Evolutionary conservation across 23 tunicate genomes (phyloP), one percentile per base, ranked within the genome.

Genomic region (Trididemnum clinides): DNA sequence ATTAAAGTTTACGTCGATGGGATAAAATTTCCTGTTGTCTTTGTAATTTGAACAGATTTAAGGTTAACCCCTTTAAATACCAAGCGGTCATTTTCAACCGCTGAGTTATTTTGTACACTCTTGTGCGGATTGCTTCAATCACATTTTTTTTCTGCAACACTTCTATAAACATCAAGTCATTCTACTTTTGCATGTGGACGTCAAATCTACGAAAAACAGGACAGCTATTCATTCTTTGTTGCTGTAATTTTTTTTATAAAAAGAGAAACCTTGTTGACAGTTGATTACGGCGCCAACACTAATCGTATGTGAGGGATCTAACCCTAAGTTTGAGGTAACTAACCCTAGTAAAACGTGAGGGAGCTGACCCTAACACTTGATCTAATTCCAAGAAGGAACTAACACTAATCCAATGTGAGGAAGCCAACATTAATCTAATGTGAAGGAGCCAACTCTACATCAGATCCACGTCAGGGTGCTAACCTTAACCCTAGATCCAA

Each of bases 11-110:
- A 63, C 23, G n/a, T 15, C n/a, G 71, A 63, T 63, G 71, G 71
- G 23, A 63, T 63, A 63, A 63, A 63, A 10, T 63, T 63, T 63
- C n/a, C 26, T n/a, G 71, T 63, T 10, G n/a, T 22, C 26, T 63
- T 63, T 63, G 6, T 63, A 63, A 5, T 63, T 63, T 63, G 19
- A 10, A 22, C 21, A 63, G 71, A n/a, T 10, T 12, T 63, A n/a
- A 63, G 71, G 71, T 25, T 63, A 63, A 63, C n/a, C 12, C 71
- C 28, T 15, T 10, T 63, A 63, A 12, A n/a, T 25, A 63, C 71
- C 71, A 63, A 63, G 71, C 28, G 71, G 71, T 15, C 71, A 63
- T n/a, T 63, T 63, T 63, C n/a, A 22, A 63, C 6, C 71, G 71
- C 23, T 63, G 71, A 10, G 26, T 18, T 22, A 63, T 63, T 63